These are phyloP conservation scores for Nycticryphes semicollaris DNA, from an alignment of 2,113 vertebrate species.

Conservation along the genomic window DNA sequence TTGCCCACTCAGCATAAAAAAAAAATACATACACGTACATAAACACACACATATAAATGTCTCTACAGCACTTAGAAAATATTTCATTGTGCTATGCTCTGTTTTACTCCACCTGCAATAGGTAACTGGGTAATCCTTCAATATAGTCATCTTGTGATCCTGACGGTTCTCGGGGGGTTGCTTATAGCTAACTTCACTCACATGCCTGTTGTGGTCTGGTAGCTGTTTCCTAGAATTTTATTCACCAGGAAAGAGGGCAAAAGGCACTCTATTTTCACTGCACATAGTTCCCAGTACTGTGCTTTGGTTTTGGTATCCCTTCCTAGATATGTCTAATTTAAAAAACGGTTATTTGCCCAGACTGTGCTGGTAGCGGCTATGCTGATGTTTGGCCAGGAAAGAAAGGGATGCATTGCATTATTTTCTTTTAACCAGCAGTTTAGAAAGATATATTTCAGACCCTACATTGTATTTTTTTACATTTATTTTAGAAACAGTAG, in stretches of 20 bases:
- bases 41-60: background rate
- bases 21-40: accelerated
- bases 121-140: background rate
- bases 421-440: background rate
- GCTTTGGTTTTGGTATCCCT: background rate
- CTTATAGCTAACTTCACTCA: background rate
- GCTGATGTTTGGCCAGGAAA: background rate
- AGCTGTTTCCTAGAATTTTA: background rate
- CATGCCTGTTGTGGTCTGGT: accelerated
- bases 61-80: background rate
- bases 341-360: background rate
- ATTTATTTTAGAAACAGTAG: slow-evolving; percentile 15
- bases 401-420: background rate
- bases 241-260: background rate
- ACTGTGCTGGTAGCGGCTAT: background rate
- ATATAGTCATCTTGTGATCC: background rate
- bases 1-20: background rate
- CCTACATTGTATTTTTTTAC: slow-evolving; percentile 7
- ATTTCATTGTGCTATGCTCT: background rate
- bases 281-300: background rate
- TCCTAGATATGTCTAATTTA: background rate
- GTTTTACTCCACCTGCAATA: background rate
- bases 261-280: background rate
- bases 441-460: background rate
- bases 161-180: background rate